Evolutionary conservation across 2,113 vertebrate species (phyloP).

Genomic region (Sitta europaea): DNA sequence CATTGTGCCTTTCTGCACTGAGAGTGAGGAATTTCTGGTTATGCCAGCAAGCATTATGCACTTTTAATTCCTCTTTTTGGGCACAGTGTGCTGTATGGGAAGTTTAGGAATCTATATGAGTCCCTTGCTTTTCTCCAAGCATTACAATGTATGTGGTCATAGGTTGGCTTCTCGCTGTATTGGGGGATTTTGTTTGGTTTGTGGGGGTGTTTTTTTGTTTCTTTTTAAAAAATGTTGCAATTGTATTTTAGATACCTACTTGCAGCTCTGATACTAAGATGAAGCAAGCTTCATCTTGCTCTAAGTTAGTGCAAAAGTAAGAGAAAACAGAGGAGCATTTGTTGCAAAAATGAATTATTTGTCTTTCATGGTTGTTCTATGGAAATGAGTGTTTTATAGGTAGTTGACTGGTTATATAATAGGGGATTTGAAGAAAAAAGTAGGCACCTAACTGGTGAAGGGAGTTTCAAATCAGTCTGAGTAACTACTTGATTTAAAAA

Average conservation of each 20-base stretch:
- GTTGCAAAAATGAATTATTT: not conserved
- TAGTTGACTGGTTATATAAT: not conserved
- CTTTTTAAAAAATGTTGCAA: not conserved
- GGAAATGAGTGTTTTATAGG: not conserved
- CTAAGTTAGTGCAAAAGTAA: not conserved
- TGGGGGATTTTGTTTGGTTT: not conserved
- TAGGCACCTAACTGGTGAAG: not conserved
- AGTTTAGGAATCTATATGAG: not conserved
- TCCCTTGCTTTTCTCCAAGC: not conserved
- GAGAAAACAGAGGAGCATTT: not conserved
- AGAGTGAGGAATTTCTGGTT: not conserved
- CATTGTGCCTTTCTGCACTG: not conserved
- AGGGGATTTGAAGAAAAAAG: not conserved
- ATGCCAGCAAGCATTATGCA: not conserved
- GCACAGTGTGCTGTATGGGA: not conserved
- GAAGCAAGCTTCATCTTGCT: not conserved
- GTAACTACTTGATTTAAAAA: not conserved
- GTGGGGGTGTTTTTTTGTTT: not conserved
- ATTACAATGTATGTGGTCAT: accelerated
- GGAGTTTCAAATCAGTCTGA: not conserved
- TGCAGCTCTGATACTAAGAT: not conserved
- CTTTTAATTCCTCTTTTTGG: not conserved
- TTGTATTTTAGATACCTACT: not conserved
- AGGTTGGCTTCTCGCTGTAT: not conserved
- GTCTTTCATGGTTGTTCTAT: not conserved